Percentiles rank a stretch among this genome's conserved stretches.
These are phyloP conservation scores for Drepana arcuata DNA, from an alignment of 1,140 invertebrate genomes.

Conservation along the genomic window DNA sequence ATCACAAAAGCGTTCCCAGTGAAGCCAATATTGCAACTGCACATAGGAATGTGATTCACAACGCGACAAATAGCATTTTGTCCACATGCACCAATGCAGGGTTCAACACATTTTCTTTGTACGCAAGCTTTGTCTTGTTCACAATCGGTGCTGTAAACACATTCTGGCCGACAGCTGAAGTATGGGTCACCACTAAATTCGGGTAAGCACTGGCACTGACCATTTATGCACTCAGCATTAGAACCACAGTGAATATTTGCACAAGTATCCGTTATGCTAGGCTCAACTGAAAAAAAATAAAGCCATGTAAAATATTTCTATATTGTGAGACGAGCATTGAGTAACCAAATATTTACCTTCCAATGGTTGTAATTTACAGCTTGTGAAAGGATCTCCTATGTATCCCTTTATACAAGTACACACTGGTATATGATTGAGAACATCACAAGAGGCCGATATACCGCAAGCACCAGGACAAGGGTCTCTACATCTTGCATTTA, in stretches of 20 bases:
- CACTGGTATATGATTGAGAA: constrained; percentile 77
- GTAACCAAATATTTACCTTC: constrained; percentile 62
- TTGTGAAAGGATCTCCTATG: constrained; percentile 80
- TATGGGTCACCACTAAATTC: constrained; percentile 80
- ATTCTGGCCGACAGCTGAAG: constrained; percentile 83
- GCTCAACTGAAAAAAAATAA: constrained; percentile 63
- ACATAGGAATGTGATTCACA: constrained; percentile 84
- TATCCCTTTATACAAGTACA: constrained; percentile 79
- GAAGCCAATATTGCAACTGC: constrained; percentile 78
- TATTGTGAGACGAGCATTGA: constrained; percentile 5
- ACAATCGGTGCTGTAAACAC: constrained; percentile 87
- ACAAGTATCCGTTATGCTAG: constrained; percentile 72
- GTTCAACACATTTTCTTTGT: constrained; percentile 82
- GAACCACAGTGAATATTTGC: constrained; percentile 80
- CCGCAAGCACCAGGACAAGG: constrained; percentile 85
- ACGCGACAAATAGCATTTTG: constrained; percentile 82
- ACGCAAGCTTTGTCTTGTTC: constrained; percentile 80
- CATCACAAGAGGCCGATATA: constrained; percentile 74
- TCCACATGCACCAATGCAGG: constrained; percentile 83
- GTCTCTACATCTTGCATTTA: constrained; percentile 78
- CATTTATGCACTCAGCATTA: constrained; percentile 83
- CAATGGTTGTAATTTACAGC: constrained; percentile 74
- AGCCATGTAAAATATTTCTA: constrained; percentile 4
- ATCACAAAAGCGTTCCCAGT: constrained; percentile 79
- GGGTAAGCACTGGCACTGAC: constrained; percentile 75